phyloP scores from a whole-genome alignment of 2,888 invertebrate genomes.

The Drosophila nigricruria region DNA sequence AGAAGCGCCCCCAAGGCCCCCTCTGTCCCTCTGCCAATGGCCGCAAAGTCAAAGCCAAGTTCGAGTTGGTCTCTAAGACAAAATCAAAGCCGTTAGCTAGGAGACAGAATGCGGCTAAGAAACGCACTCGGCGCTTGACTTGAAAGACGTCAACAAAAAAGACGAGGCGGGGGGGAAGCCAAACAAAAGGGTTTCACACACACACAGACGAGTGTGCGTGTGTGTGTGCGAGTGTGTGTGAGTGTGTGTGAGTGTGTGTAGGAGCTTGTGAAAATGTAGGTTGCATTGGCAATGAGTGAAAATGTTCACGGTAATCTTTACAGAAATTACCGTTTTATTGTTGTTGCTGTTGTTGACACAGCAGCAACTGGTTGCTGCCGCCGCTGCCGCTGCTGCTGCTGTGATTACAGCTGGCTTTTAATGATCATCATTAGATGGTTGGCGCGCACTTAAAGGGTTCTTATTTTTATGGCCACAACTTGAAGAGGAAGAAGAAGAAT shows the following conservation, averaged over 20 bases:
- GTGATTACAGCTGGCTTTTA: constrained; percentile 69
- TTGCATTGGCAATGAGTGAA: constrained; percentile 75
- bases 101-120: constrained; percentile 65
- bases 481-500: constrained; percentile 14
- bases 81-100: constrained; percentile 78
- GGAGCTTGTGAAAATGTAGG: constrained; percentile 69
- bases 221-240: too few species aligned
- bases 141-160: constrained; percentile 20
- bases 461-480: constrained; percentile 30
- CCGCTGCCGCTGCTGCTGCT: constrained; percentile 34
- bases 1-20: background rate
- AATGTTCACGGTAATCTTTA: constrained; percentile 71
- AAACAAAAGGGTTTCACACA: constrained; percentile 58
- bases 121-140: constrained; percentile 49
- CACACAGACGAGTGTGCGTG: background rate
- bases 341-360: constrained; percentile 68
- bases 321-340: constrained; percentile 70
- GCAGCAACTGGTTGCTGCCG: constrained; percentile 52
- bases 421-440: constrained; percentile 78
- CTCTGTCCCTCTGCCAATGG: background rate
- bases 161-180: background rate
- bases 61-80: constrained; percentile 13
- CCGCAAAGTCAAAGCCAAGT: constrained; percentile 9
- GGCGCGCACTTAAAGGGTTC: constrained; percentile 68
- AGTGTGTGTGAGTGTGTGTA: constrained; percentile 22